phyloP scores from a whole-genome alignment of 2,113 vertebrate species.

The Nothocercus julius region DNA sequence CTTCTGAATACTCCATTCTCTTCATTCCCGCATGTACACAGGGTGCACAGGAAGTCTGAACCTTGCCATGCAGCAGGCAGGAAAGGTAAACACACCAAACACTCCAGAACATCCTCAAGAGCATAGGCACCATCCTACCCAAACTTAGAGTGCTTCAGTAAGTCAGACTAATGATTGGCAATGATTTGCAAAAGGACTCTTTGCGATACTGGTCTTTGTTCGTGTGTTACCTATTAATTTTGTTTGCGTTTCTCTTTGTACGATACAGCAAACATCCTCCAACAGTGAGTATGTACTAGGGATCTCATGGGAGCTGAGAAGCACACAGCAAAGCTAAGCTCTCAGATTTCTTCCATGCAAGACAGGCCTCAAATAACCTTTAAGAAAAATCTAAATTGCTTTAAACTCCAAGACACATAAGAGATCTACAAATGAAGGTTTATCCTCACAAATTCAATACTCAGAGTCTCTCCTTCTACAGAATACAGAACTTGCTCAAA shows the following conservation, averaged over 20 bases:
- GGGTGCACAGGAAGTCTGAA: neutral
- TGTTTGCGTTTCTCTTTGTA: neutral
- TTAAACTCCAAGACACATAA: neutral
- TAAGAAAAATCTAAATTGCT: neutral
- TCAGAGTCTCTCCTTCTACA: neutral
- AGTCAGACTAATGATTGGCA: neutral
- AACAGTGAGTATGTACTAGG: fast-evolving
- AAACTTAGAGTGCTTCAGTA: neutral
- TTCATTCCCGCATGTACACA: neutral
- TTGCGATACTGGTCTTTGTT: neutral
- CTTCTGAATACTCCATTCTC: neutral
- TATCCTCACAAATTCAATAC: neutral
- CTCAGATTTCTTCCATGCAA: neutral
- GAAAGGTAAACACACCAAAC: neutral
- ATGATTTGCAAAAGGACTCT: neutral
- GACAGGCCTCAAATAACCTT: neutral
- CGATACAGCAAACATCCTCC: constrained; percentile 21
- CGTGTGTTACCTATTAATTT: neutral
- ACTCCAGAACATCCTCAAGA: neutral
- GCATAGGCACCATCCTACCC: neutral
- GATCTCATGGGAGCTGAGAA: neutral
- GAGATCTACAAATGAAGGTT: neutral
- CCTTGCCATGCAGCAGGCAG: neutral
- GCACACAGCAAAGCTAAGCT: neutral
- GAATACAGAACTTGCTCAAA: neutral